Conservation (phyloP, 2,113 vertebrate species). For the Melanerpes formicivorus region DNA sequence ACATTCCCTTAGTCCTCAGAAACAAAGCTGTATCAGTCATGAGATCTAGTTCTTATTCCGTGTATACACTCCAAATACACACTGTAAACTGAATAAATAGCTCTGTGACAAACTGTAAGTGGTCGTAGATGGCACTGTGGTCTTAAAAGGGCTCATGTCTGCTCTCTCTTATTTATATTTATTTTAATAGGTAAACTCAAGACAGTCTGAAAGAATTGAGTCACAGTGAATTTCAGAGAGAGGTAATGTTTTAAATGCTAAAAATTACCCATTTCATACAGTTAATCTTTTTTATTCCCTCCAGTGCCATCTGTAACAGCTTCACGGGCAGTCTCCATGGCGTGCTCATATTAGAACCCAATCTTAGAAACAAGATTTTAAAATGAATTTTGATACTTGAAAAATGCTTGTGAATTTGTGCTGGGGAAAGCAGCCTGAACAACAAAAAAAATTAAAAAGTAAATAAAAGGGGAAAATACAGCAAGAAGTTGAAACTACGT, state of each 20-base stretch:
- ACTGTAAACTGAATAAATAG: conserved; percentile 40
- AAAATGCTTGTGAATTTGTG: not conserved
- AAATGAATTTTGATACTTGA: not conserved
- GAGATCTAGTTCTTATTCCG: conserved; percentile 22
- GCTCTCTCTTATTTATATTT: not conserved
- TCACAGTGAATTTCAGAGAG: not conserved
- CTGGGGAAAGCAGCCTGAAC: not conserved
- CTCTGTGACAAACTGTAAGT: not conserved
- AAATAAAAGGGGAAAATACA: not conserved
- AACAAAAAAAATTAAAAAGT: not conserved
- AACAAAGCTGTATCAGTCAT: conserved; percentile 2
- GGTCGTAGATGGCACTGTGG: not conserved
- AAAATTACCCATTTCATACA: not conserved
- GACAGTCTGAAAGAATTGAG: not conserved
- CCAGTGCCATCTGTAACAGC: not conserved
- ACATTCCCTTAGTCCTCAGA: not conserved
- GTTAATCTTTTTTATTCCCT: not conserved
- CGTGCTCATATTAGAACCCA: not conserved
- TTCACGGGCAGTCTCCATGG: not conserved
- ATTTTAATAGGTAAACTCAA: not conserved
- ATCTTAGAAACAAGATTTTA: not conserved
- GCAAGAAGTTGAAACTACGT: not conserved
- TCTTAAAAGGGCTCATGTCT: conserved; percentile 8
- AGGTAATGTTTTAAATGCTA: not conserved
- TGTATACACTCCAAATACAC: conserved; percentile 49